Percentiles rank a stretch among this genome's conserved stretches.
Conservation (phyloP, 2,113 vertebrate species). For the Phylloscopus whistleri region DNA sequence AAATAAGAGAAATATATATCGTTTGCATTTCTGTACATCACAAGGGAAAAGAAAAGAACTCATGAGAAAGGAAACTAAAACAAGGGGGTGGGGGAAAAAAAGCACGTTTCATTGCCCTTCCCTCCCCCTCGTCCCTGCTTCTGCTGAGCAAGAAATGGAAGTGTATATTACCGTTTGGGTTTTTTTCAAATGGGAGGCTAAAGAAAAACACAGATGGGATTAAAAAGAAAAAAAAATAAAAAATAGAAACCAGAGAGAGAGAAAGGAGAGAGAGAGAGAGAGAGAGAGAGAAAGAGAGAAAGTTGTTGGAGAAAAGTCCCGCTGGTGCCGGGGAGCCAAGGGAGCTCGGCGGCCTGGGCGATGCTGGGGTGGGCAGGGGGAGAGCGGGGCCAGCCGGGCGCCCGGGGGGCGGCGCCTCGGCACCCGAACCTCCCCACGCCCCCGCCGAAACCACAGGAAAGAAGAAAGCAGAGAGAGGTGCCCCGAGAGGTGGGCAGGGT, state of each 20-base stretch:
- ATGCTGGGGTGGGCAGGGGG: background rate
- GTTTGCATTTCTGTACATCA: conserved; percentile 79
- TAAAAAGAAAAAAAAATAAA: conserved; percentile 72
- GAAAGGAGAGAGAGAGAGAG: background rate
- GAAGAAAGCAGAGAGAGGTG: conserved; percentile 49
- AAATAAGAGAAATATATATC: conserved; percentile 48
- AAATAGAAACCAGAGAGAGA: conserved; percentile 50
- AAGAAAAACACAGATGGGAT: conserved; percentile 82
- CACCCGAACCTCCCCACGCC: background rate
- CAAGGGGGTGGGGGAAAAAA: background rate
- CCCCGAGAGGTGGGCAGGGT: background rate
- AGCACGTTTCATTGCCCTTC: conserved; percentile 49
- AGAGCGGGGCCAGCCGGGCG: background rate
- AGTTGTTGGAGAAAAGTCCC: conserved; percentile 46
- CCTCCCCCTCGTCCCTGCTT: conserved; percentile 72
- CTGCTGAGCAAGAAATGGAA: conserved; percentile 75
- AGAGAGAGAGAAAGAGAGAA: conserved; percentile 48
- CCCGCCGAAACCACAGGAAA: background rate
- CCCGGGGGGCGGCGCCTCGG: background rate
- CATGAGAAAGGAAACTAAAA: conserved; percentile 62
- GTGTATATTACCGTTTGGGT: conserved; percentile 78
- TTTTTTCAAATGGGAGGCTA: conserved; percentile 80
- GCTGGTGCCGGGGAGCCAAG: conserved; percentile 26
- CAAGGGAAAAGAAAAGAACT: conserved; percentile 50
- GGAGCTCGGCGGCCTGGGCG: conserved; percentile 2